These are phyloP conservation scores for Microplitis deprimator DNA, from an alignment of 2,888 invertebrate species.

Conservation along the genomic window DNA sequence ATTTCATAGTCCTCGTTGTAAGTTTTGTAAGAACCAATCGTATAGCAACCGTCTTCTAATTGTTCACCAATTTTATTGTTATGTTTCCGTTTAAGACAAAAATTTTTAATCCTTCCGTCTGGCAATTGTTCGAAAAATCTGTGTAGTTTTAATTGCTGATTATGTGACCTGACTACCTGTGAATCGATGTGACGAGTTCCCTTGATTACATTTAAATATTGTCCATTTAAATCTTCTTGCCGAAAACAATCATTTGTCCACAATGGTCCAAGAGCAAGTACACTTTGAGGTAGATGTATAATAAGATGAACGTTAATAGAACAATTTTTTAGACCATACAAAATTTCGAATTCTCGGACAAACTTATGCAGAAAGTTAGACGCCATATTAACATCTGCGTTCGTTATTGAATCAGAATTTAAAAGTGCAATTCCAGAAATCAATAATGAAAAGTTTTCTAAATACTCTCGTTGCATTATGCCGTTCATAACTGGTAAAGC, in stretches of 20 bases:
- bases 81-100: constrained; percentile 36
- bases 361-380: constrained; percentile 41
- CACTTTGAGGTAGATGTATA: constrained; percentile 38
- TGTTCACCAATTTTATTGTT: constrained; percentile 43
- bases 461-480: constrained; percentile 17
- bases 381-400: constrained; percentile 19
- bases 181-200: constrained; percentile 45
- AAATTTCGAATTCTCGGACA: constrained; percentile 43
- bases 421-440: constrained; percentile 23
- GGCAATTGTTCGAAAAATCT: constrained; percentile 35
- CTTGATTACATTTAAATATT: constrained; percentile 42
- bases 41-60: constrained; percentile 36
- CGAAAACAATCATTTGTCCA: constrained; percentile 44
- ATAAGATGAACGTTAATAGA: constrained; percentile 45
- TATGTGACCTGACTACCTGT: constrained; percentile 42
- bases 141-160: constrained; percentile 31
- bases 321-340: constrained; percentile 42
- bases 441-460: constrained; percentile 31
- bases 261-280: constrained; percentile 44
- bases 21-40: constrained; percentile 37
- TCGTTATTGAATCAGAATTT: neutral
- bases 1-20: neutral
- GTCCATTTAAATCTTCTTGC: constrained; percentile 47
- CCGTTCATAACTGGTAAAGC: constrained; percentile 25
- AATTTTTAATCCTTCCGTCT: constrained; percentile 33